Evolutionary conservation across 2,888 invertebrate species (phyloP), one percentile per base, ranked within the genome.

Genomic region (Capitulum mitella): DNA sequence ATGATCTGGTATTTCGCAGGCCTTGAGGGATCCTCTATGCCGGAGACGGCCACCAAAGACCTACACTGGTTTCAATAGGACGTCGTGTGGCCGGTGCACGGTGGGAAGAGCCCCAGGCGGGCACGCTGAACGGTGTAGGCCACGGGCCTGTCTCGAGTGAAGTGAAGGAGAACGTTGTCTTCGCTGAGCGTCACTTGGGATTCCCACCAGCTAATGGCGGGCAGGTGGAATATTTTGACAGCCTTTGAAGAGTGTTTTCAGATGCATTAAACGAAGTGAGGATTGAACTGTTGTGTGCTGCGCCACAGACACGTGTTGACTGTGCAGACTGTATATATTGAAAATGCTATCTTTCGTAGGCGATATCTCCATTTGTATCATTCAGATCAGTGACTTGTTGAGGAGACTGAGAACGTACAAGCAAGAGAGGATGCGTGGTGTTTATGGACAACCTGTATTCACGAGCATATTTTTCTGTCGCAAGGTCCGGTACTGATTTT

Each of bases 331-430:
- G 64, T 64, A 64, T 19, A 64, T 34, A 34, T 19, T 6, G 64
- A 64, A 64, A 29, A 64, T 29, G 34, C 64, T 64, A 64, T 64
- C 64, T 64, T 64, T 64, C 64, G 34, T 70, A 70, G 70, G 40
- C 26, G 40, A 70, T 70, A 40, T 70, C 70, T 70, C 70, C 70
- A 70, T 70, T 70, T 40, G 70, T 70, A 40, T 70, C 40, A 70
- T 70, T 70, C 70, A 70, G 34, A 64, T 29, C 34, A 16, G 64
- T 64, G 34, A 64, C 5, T 29, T 64, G 64, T 64, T 64, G 34
- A 58, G 6, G 29, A 29, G 29, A 8, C 3, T 19, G 64, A 34
- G 64, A 64, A 32, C 19, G 64, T 64, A 34, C 64, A 64, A 34
- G 64, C 19, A 19, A 16, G 64, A 34, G 32, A 19, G 34, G 19